Base-by-base conservation (phyloP, 1,140 invertebrate species). In the Apis cerana region DNA sequence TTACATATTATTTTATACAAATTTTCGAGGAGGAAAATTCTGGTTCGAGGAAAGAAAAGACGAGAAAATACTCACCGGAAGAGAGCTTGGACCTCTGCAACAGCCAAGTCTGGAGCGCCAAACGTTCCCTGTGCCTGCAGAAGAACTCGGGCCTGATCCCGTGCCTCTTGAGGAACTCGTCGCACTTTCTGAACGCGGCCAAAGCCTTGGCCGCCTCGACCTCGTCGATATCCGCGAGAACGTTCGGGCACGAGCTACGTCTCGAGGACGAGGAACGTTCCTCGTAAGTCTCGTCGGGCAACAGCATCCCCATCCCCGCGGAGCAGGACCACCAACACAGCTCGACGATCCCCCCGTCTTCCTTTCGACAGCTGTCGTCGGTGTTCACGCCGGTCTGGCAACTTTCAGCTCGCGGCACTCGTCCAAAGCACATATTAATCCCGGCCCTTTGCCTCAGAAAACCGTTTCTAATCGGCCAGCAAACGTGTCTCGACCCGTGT, bases 201-300 rank as follows among this genome's bases (percentile, higher is more conserved):
- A 95, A 89, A 75, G 95, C 92, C 77, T 94, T 95, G 65, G 92
- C 92, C 27, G 94, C 94, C 80, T 93, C 94, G 75, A 92, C 89
- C 78, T 94, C 92, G 84, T 92, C 91, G 75, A 93, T 85, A 69
- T 91, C 88, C 19, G 80, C 86, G 61, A 91, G 85, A 23, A 86
- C 88, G 43, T 90, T 89, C 1, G 75, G 78, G 27, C 80, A 90
- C 19, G 77, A 88, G 62, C 86, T 88, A 19, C 72, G 77, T 23
- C 82, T 88, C 61, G 88, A 91, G 50, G 88, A 88, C 56, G 90
- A 89, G 75, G 87, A 89, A 67, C 92, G 92, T 86, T 95, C 93
- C 92, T 96, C 96, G 94, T 96, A 96, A 81, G 95, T 96, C 92
- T 96, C 95, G 93, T 96, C 96, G 69, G 96, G 96, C 91, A 96